phyloP scores from a whole-genome alignment of 2,797 vertebrate species.

The Cuculus canorus region DNA sequence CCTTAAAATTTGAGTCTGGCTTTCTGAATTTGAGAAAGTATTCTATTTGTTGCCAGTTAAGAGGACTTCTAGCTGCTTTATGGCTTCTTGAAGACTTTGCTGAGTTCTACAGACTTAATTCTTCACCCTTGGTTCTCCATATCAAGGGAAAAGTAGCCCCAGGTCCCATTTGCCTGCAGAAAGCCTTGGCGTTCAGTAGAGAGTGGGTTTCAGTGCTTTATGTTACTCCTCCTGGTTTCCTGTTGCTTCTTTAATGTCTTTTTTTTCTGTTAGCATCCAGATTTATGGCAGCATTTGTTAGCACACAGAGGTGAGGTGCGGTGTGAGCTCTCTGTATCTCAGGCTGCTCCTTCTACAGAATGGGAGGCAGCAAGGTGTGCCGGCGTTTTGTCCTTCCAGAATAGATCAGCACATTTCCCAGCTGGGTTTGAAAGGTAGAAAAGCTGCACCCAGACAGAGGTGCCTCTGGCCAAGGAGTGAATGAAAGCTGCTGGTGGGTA shows the following conservation, averaged over 20 bases:
- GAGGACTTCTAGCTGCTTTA: background rate
- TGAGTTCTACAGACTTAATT: background rate
- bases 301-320: background rate
- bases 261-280: background rate
- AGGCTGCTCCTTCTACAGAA: background rate
- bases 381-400: background rate
- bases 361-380: background rate
- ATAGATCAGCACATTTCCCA: background rate
- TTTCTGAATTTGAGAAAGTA: background rate
- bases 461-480: background rate
- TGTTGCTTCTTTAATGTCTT: background rate
- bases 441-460: background rate
- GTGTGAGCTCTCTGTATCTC: background rate
- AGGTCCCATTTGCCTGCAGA: background rate
- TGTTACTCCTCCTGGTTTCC: background rate
- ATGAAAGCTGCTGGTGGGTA: background rate
- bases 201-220: background rate
- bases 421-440: background rate
- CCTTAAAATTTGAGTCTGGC: background rate
- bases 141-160: background rate
- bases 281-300: background rate
- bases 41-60: background rate
- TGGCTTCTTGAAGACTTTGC: background rate
- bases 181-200: background rate
- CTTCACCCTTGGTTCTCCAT: background rate